Conservation (phyloP, 2,797 vertebrate species). For the Dromococcyx pavoninus region DNA sequence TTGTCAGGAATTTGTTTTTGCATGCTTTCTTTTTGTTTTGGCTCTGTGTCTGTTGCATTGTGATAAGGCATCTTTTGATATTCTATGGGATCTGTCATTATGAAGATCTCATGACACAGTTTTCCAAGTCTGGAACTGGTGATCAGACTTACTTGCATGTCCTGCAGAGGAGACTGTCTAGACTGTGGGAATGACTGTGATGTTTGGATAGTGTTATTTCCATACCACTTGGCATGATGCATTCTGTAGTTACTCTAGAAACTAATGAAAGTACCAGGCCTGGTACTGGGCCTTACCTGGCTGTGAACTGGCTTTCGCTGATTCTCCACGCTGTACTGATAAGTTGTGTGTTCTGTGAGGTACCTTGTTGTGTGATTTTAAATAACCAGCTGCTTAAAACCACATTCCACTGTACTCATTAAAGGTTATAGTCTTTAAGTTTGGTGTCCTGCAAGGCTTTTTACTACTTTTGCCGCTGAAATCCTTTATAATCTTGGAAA, state of each 20-base stretch:
- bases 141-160: constrained; percentile 22
- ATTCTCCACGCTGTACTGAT: background rate
- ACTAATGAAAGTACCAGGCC: background rate
- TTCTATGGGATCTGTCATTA: constrained; percentile 18
- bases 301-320: background rate
- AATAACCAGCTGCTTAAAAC: background rate
- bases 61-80: constrained; percentile 57
- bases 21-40: constrained; percentile 47
- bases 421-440: background rate
- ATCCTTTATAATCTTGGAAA: background rate
- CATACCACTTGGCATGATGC: background rate
- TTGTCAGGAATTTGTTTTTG: constrained; percentile 44
- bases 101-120: constrained; percentile 46
- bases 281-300: background rate
- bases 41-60: background rate
- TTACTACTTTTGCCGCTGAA: background rate
- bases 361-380: background rate
- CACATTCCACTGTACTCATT: accelerated
- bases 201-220: constrained; percentile 64
- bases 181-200: constrained; percentile 66
- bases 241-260: constrained; percentile 18
- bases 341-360: background rate
- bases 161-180: constrained; percentile 60
- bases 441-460: background rate
- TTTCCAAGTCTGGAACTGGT: constrained; percentile 55